These are phyloP conservation scores for Eilema depressum DNA, from an alignment of 2,888 invertebrate species.

Conservation along the genomic window DNA sequence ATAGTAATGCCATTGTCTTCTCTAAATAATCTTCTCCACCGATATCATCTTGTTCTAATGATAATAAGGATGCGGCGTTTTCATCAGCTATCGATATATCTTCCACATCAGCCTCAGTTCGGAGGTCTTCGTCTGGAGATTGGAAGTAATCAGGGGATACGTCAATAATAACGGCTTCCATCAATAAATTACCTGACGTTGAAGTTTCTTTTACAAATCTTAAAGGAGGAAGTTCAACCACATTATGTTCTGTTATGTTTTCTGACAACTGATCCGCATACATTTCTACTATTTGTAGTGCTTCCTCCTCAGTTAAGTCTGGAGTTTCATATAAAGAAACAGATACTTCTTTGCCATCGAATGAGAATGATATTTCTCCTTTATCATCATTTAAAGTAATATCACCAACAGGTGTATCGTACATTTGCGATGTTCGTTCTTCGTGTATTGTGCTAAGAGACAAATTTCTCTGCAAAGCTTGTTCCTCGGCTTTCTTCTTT, in stretches of 20 bases:
- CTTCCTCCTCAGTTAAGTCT: constrained; percentile 96
- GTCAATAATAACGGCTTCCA: constrained; percentile 97
- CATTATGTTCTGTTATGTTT: constrained; percentile 94
- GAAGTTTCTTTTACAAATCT: constrained; percentile 96
- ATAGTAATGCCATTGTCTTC: constrained; percentile 75
- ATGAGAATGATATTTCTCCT: constrained; percentile 95
- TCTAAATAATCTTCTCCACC: constrained; percentile 86
- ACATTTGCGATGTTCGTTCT: constrained; percentile 95
- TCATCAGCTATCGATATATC: constrained; percentile 94
- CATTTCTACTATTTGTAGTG: constrained; percentile 96
- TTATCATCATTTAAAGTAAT: constrained; percentile 92
- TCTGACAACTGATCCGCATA: constrained; percentile 97
- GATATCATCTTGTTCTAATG: constrained; percentile 85
- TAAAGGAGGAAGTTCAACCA: constrained; percentile 94
- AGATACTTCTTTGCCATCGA: constrained; percentile 96
- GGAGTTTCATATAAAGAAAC: constrained; percentile 97
- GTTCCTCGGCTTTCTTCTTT: constrained; percentile 84
- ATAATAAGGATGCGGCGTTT: constrained; percentile 68
- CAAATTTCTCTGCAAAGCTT: constrained; percentile 90
- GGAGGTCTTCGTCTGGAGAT: constrained; percentile 92
- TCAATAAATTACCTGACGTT: constrained; percentile 93
- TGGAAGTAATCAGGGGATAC: constrained; percentile 94
- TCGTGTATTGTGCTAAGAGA: constrained; percentile 96
- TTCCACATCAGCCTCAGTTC: constrained; percentile 95
- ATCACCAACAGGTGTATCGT: constrained; percentile 93